Evolutionary conservation across 2,797 vertebrate genomes (phyloP), one percentile per base, ranked within the genome.

Genomic region (Australoheros facetus): DNA sequence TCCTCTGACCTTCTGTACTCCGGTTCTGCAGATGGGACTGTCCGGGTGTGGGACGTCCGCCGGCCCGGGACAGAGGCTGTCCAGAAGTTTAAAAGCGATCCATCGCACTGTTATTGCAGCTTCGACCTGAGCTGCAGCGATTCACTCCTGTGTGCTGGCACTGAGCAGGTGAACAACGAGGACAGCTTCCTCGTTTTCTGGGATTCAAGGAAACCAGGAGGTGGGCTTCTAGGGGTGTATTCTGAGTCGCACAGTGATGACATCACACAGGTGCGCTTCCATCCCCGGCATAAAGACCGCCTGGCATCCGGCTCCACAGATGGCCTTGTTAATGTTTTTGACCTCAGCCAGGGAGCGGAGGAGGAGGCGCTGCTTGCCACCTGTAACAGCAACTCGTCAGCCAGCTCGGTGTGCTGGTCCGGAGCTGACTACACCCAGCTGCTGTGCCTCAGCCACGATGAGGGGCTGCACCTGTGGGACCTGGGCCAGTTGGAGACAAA

Each of bases 181-280:
- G 98, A 99, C 88, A 91, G 96, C 0, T 96, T 97, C 75, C 87
- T 99, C 90, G 95, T 97, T 10, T 99, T 99, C 79, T 99, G 98
- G 98, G 98, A 99, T 77, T 88, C 91, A 1, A 96, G 97, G 73
- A 91, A 87, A 16, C 72, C 92, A 0, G 19, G 85, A 0, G 1
- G 28, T 0, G 91, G 90, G 1, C 94, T 96, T 7, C 92, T 99
- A 39, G 98, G 98, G 23, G 94, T 95, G 37, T 99, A 98, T 82
- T 97, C 97, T 0, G 98, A 99, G 93, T 97, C 97, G 3, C 98
- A 99, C 86, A 97, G 96, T 30, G 97, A 99, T 84, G 98, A 99
- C 84, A 79, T 99, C 93, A 99, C 98, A 17, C 95, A 96, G 77
- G 95, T 99, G 45, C 69, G 95, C 72, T 99, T 99, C 87, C 98